phyloP scores from a whole-genome alignment of 2,797 vertebrate species.

The Crocidura indochinensis region DNA sequence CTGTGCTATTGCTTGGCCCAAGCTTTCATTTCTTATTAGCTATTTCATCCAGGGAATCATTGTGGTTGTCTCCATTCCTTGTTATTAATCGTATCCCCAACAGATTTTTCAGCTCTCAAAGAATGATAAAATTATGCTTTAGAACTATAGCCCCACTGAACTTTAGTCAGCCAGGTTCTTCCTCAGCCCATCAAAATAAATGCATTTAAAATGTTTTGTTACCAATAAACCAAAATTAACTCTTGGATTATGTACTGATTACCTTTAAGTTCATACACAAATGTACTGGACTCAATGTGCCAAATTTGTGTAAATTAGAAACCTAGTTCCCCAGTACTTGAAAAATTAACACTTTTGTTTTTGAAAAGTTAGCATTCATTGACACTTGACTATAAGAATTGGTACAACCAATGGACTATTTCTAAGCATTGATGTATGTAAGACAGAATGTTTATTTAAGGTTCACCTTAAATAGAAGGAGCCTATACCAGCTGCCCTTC shows the following conservation, averaged over 20 bases:
- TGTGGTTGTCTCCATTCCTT: conserved; percentile 12
- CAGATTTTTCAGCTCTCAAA: conserved; percentile 8
- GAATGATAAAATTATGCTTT: conserved; percentile 19
- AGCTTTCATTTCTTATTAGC: neutral
- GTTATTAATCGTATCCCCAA: neutral
- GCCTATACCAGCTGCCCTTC: neutral
- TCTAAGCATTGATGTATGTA: conserved; percentile 17
- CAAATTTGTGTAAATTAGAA: conserved; percentile 62
- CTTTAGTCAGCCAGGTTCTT: neutral
- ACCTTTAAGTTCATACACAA: conserved; percentile 44
- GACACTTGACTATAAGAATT: conserved; percentile 45
- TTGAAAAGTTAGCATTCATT: neutral
- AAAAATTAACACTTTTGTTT: neutral
- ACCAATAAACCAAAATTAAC: conserved; percentile 1
- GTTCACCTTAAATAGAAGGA: neutral
- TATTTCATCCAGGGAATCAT: conserved; percentile 28
- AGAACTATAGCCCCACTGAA: neutral
- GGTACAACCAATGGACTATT: neutral
- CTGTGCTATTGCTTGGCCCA: too few species aligned
- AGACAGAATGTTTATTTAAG: conserved; percentile 21
- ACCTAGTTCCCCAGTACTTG: conserved; percentile 21
- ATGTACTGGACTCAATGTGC: conserved; percentile 43
- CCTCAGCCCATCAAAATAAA: conserved; percentile 44
- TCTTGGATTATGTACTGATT: conserved; percentile 20
- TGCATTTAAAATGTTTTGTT: conserved; percentile 14